These are phyloP conservation scores for Lucilia cuprina DNA, from an alignment of 1,140 invertebrate genomes.

Conservation along the genomic window DNA sequence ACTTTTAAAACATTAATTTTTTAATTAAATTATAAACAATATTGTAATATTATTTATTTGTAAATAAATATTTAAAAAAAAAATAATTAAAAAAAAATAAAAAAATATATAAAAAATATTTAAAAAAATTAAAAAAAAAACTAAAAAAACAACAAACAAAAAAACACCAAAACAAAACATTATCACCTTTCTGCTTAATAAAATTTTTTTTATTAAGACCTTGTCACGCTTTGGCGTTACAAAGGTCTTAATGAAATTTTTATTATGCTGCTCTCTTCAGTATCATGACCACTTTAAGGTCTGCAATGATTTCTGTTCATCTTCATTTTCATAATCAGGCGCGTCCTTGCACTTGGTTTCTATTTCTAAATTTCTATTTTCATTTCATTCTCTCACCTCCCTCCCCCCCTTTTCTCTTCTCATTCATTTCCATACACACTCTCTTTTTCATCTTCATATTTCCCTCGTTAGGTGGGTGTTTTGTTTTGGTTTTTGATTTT, in stretches of 20 bases:
- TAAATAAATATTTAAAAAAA: constrained; percentile 31
- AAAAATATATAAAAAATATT: neutral
- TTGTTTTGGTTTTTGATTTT: neutral
- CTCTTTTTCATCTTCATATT: too few species aligned
- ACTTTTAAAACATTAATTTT: neutral
- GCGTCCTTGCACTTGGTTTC: constrained; percentile 23
- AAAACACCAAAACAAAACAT: neutral
- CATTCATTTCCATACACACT: neutral
- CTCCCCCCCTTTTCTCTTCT: neutral
- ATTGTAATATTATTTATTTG: constrained; percentile 34
- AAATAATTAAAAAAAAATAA: constrained; percentile 2
- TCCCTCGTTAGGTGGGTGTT: neutral
- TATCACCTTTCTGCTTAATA: neutral
- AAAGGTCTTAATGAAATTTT: neutral
- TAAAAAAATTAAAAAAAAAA: neutral
- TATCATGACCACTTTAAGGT: constrained; percentile 11
- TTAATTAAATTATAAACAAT: constrained; percentile 33
- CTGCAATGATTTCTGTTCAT: neutral
- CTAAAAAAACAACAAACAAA: constrained; percentile 1
- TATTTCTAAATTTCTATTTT: neutral
- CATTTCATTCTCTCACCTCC: too few species aligned
- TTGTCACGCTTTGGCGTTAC: neutral
- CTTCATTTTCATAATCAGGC: neutral
- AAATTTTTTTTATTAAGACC: neutral
- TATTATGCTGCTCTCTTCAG: neutral